Evolutionary conservation across 1,140 invertebrate genomes (phyloP).

Genomic region (Zeugodacus cucurbitae): DNA sequence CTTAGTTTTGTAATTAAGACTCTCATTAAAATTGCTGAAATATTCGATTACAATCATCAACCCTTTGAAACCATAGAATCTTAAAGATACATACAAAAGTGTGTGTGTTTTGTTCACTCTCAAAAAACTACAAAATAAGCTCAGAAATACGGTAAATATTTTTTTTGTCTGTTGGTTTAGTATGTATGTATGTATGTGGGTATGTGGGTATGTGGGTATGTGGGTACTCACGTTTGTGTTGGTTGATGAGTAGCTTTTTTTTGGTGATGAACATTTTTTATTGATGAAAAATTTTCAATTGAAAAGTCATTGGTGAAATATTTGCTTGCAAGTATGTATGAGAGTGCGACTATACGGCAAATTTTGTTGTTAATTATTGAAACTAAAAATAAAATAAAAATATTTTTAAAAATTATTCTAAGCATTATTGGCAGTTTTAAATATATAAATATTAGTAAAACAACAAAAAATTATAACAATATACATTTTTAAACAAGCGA

Average conservation of each 20-base stretch:
- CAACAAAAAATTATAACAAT: background rate
- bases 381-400: too few relatives aligned
- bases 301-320: too few relatives aligned
- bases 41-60: constrained; percentile 33
- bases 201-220: background rate
- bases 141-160: background rate
- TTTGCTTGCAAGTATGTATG: background rate
- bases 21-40: constrained; percentile 5
- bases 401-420: too few relatives aligned
- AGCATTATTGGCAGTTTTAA: background rate
- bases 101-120: background rate
- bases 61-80: constrained; percentile 28
- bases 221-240: background rate
- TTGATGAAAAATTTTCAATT: too few relatives aligned
- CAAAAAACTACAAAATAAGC: constrained; percentile 30
- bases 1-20: background rate
- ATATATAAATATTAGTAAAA: background rate
- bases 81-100: constrained; percentile 20
- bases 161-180: background rate
- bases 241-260: background rate
- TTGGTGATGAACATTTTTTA: too few relatives aligned
- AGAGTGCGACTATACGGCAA: background rate
- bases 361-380: too few relatives aligned
- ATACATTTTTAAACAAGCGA: background rate
- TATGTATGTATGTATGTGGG: background rate